These are phyloP conservation scores for Pedicia rivosa DNA, from an alignment of 2,888 invertebrate genomes.

Conservation along the genomic window DNA sequence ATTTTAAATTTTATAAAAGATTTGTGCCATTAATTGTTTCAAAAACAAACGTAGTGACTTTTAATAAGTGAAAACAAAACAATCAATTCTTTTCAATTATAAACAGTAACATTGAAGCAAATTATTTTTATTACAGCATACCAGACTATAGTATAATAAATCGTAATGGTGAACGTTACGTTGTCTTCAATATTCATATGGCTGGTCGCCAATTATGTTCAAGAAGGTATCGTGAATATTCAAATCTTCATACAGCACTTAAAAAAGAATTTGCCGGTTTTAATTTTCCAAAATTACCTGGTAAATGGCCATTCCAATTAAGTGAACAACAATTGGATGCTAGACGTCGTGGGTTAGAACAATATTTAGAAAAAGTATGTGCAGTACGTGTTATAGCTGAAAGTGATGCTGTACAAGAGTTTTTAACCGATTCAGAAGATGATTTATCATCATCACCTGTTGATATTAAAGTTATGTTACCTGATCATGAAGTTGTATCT, in stretches of 20 bases:
- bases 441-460: constrained; percentile 59
- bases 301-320: constrained; percentile 95
- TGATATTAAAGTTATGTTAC: constrained; percentile 66
- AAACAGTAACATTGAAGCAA: too few relatives aligned
- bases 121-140: too few relatives aligned
- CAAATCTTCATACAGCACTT: constrained; percentile 69
- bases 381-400: constrained; percentile 97
- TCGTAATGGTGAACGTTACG: constrained; percentile 75
- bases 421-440: constrained; percentile 84
- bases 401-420: constrained; percentile 92
- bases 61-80: too few relatives aligned
- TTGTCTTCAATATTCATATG: constrained; percentile 98
- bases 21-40: too few relatives aligned
- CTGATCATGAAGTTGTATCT: constrained; percentile 78
- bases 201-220: constrained; percentile 96
- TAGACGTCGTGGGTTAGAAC: constrained; percentile 87
- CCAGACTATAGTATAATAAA: constrained; percentile 91
- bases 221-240: constrained; percentile 88
- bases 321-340: constrained; percentile 96
- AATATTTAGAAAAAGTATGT: constrained; percentile 95
- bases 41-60: too few relatives aligned
- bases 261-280: constrained; percentile 91
- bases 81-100: too few relatives aligned
- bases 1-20: too few relatives aligned
- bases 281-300: constrained; percentile 92